Evolutionary conservation across 2,888 invertebrate species (phyloP).

Genomic region (Aethes cnicana): DNA sequence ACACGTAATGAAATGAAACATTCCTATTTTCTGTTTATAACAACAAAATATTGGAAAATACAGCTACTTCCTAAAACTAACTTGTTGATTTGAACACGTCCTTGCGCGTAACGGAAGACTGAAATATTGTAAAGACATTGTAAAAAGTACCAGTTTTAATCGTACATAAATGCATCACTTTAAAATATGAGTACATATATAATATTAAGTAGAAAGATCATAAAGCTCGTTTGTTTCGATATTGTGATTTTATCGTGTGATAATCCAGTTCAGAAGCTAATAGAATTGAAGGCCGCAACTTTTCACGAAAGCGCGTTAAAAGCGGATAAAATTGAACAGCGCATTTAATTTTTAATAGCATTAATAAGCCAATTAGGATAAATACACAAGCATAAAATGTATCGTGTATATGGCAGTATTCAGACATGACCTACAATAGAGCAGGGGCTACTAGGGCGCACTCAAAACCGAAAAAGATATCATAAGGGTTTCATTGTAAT

Average conservation of each 20-base stretch:
- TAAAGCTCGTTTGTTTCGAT: not conserved
- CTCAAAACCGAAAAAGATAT: no score
- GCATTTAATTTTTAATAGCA: constrained; percentile 3
- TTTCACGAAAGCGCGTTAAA: no score
- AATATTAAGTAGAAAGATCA: not conserved
- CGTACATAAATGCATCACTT: constrained; percentile 13
- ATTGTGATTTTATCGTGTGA: not conserved
- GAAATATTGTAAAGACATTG: not conserved
- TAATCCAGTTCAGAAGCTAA: not conserved
- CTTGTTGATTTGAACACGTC: constrained; percentile 5
- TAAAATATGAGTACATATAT: not conserved
- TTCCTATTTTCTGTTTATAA: no score
- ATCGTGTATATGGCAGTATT: no score
- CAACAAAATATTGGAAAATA: no score
- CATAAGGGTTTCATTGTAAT: no score
- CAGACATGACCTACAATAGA: no score
- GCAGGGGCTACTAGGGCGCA: no score
- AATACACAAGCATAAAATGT: not conserved
- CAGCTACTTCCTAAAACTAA: constrained; percentile 1
- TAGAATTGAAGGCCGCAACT: not conserved
- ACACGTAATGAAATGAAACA: no score
- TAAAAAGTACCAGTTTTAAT: not conserved
- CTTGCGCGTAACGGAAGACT: constrained; percentile 13
- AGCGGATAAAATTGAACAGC: no score
- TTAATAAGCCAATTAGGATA: constrained; percentile 4